A percentile compares a stretch with the other conserved stretches of the same genome.
phyloP scores from a whole-genome alignment of 1,140 invertebrate genomes.

The Saccostrea echinata region DNA sequence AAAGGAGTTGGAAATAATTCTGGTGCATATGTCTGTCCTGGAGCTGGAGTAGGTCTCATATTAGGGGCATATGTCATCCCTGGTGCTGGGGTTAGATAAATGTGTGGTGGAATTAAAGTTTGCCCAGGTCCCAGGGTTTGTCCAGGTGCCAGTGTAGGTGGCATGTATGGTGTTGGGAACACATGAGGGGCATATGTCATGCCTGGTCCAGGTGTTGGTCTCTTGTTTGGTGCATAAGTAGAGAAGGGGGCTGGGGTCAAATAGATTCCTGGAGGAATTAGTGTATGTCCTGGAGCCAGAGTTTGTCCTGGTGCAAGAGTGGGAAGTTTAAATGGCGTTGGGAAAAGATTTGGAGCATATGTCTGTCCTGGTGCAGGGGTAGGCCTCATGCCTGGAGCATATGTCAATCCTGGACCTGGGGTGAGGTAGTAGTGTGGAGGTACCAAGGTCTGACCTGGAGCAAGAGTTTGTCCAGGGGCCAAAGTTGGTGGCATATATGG shows the following conservation, averaged over 20 bases:
- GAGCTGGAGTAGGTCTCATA: conserved; percentile 58
- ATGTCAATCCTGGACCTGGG: conserved; percentile 50
- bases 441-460: conserved; percentile 49
- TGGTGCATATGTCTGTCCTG: conserved; percentile 61
- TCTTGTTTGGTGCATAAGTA: conserved; percentile 56
- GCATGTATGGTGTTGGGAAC: conserved; percentile 60
- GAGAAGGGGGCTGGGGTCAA: conserved; percentile 57
- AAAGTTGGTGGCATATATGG: conserved; percentile 36
- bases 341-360: conserved; percentile 44
- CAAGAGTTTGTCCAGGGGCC: conserved; percentile 45
- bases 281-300: conserved; percentile 52
- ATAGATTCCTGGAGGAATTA: conserved; percentile 48
- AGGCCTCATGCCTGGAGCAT: conserved; percentile 50
- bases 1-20: conserved; percentile 57
- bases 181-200: conserved; percentile 62
- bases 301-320: conserved; percentile 48
- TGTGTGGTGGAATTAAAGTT: conserved; percentile 43
- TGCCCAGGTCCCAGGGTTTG: conserved; percentile 59
- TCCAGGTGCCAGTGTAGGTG: conserved; percentile 59
- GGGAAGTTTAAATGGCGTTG: conserved; percentile 24
- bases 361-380: conserved; percentile 52
- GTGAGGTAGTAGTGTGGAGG: conserved; percentile 40
- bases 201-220: conserved; percentile 68
- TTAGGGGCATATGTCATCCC: conserved; percentile 61
- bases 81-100: conserved; percentile 56